These are phyloP conservation scores for Leptinotarsa peninsularis DNA, from an alignment of 2,888 invertebrate genomes.

Conservation along the genomic window DNA sequence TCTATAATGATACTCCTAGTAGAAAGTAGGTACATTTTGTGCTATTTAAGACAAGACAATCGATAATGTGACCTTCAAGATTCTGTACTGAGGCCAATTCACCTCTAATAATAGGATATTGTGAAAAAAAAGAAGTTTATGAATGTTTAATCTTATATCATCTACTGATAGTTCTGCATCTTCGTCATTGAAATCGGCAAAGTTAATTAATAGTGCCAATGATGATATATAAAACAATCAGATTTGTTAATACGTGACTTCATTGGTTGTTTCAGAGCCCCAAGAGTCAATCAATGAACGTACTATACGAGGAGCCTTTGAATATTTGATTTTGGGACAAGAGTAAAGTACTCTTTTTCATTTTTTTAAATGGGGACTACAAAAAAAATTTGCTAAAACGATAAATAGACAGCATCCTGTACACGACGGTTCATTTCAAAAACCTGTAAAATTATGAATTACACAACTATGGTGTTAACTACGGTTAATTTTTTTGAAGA, in stretches of 20 bases:
- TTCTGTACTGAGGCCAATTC: constrained; percentile 39
- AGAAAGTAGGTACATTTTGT: constrained; percentile 20
- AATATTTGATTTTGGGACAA: no score
- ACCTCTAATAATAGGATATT: constrained; percentile 42
- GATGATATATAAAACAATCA: not conserved
- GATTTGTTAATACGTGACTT: constrained; percentile 8
- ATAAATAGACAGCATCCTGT: no score
- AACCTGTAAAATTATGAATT: no score
- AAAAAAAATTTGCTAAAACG: no score
- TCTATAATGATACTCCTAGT: constrained; percentile 15
- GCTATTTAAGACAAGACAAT: constrained; percentile 27
- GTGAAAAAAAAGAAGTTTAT: constrained; percentile 42
- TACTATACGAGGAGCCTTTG: no score
- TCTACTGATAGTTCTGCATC: constrained; percentile 29
- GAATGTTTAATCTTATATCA: constrained; percentile 37
- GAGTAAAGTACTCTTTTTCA: no score
- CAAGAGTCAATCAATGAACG: no score
- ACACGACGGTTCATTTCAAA: no score
- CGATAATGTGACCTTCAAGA: constrained; percentile 39
- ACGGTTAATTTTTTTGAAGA: no score
- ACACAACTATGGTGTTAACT: no score
- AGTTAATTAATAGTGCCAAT: not conserved
- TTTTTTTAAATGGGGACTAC: no score
- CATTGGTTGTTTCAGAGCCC: not conserved
- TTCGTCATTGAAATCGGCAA: not conserved